Percentiles rank a stretch among this genome's conserved stretches.
Conservation (phyloP, 1,140 invertebrate species). For the Samia ricini region DNA sequence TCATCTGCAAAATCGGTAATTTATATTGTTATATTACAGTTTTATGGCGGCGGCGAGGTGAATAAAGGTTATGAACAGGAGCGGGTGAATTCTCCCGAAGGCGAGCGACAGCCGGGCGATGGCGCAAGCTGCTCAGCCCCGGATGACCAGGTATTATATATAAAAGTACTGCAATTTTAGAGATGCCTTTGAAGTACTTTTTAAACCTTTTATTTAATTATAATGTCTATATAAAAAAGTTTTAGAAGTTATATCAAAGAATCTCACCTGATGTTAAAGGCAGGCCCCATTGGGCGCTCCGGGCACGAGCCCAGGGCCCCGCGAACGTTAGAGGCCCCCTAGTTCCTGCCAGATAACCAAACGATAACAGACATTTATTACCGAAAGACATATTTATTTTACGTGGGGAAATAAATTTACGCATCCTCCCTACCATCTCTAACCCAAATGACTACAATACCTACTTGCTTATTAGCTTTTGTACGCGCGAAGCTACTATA, state of each 20-base stretch:
- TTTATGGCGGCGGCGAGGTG: slow-evolving; percentile 8
- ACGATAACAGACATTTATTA: neutral
- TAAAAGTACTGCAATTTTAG: no score
- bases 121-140: slow-evolving; percentile 64
- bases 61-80: slow-evolving; percentile 8
- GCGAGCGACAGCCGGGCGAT: slow-evolving; percentile 73
- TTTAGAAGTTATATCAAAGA: no score
- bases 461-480: neutral
- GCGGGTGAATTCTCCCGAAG: slow-evolving; percentile 15
- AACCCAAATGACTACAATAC: neutral
- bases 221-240: no score
- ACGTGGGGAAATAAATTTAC: neutral
- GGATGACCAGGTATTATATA: slow-evolving; percentile 46
- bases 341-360: neutral
- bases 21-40: neutral
- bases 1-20: neutral
- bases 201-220: no score
- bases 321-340: neutral
- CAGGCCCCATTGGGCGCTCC: neutral
- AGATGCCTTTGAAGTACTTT: no score
- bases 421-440: no score
- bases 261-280: no score
- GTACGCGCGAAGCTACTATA: no score
- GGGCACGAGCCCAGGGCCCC: neutral
- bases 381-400: neutral